Base-by-base conservation (phyloP, 2,888 invertebrate genomes). In the Heliconius cydno region DNA sequence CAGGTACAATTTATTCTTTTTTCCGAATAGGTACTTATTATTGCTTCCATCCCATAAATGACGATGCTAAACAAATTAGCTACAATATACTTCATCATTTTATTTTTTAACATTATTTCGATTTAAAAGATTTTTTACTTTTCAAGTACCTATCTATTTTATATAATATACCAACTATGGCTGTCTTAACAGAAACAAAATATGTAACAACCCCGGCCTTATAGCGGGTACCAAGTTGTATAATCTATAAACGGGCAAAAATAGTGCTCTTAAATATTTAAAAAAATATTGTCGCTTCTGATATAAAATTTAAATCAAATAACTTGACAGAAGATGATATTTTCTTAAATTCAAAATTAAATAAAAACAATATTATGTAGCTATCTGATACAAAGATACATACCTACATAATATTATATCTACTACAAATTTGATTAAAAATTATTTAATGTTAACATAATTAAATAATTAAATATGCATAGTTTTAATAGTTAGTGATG, bases 271-370 rank as follows among this genome's bases (percentile, higher is more conserved):
- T 87, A 89, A 88, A 90, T 82, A 79, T 86, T 86, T 89, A 85
- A 84, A 87, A 92, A 92, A 92, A 92, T 92, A 92, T 92, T 91
- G 90, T 91, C 90, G 82, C 80, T 86, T 85, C 81, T 83, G 85
- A 86, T 89, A 38, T 86, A 46, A 41, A 19, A 46, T 65, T 10
- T 15, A 38, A 75, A 65, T 57, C 10, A 46, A 71, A 41, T n/a
- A 74, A 25, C 13, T 25, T 65, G 4, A 19, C 28, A 75, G 28
- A 75, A 65, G 74, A 9, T 65, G 15, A 25, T 6, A 12, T 63
- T 19, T 57, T 57, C 7, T 30, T 22, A 73, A 60, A 73, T 57
- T 34, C 2, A 57, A 34, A 71, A 30, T 10, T n/a, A 25, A 60
- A n/a, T 10, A 60, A 25, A 41, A 2, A 25, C 15, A 70, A 25